Evolutionary conservation across 2,797 vertebrate genomes (phyloP).

Genomic region (Oreochromis mossambicus): DNA sequence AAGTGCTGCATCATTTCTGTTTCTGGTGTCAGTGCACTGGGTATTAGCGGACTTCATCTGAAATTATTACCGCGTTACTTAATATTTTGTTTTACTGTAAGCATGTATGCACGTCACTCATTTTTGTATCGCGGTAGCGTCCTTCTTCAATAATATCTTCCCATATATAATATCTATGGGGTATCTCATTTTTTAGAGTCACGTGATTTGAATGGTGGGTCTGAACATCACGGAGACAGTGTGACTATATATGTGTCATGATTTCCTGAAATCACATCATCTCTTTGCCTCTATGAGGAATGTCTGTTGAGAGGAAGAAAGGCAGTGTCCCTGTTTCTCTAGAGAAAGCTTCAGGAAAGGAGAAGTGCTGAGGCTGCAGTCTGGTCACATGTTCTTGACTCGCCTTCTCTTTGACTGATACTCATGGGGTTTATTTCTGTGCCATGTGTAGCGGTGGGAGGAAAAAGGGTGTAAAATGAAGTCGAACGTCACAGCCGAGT

Average conservation of each 20-base stretch:
- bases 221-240: not conserved
- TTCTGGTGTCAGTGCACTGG: not conserved
- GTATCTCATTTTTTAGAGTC: slow-evolving; percentile 1
- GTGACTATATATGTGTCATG: slow-evolving; percentile 8
- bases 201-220: slow-evolving; percentile 25
- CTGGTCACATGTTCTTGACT: slow-evolving; percentile 57
- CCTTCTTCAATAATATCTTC: not conserved
- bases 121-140: not conserved
- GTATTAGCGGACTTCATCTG: not conserved
- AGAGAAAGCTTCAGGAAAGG: slow-evolving; percentile 11
- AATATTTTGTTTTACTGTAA: not conserved
- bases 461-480: not conserved
- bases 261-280: not conserved
- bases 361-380: slow-evolving; percentile 66
- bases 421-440: not conserved
- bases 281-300: not conserved
- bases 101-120: not conserved
- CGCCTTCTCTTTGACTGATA: slow-evolving; percentile 5
- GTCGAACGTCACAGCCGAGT: not conserved
- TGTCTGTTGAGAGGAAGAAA: not conserved
- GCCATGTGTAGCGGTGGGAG: not conserved
- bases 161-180: not conserved
- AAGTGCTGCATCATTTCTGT: slow-evolving; percentile 7
- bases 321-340: not conserved
- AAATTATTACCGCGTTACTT: not conserved